Conservation (phyloP, 2,888 invertebrate genomes). For the Dryadula phaetusa region DNA sequence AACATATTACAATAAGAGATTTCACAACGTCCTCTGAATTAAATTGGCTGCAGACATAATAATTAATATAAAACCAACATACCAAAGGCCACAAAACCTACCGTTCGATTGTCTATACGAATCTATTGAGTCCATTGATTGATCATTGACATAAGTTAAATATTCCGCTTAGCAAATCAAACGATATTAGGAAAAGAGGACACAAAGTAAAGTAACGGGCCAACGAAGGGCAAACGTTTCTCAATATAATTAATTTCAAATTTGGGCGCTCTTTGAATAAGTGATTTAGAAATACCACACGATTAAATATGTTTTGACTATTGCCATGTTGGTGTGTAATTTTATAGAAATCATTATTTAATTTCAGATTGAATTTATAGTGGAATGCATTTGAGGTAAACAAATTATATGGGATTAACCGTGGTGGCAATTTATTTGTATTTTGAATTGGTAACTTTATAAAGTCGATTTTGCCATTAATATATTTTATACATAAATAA, state of each 20-base stretch:
- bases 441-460: background rate
- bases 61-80: conserved; percentile 40
- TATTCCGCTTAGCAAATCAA: conserved; percentile 57
- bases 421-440: background rate
- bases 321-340: background rate
- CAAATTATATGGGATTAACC: background rate
- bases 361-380: background rate
- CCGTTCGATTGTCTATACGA: conserved; percentile 42
- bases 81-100: conserved; percentile 38
- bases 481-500: too few relatives aligned
- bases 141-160: conserved; percentile 62
- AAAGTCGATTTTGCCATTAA: background rate
- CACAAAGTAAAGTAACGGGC: conserved; percentile 30
- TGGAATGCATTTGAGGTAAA: background rate
- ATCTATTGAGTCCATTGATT: conserved; percentile 59
- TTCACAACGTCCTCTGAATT: background rate
- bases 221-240: conserved; percentile 21
- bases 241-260: conserved; percentile 29
- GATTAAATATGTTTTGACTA: conserved; percentile 11
- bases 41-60: conserved; percentile 5
- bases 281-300: background rate
- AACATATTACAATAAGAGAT: background rate
- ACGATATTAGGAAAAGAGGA: conserved; percentile 43
- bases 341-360: background rate
- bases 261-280: conserved; percentile 17